Evolutionary conservation across 2,888 invertebrate species (phyloP), one percentile per base, ranked within the genome.

Genomic region (Drosophila meridiana): DNA sequence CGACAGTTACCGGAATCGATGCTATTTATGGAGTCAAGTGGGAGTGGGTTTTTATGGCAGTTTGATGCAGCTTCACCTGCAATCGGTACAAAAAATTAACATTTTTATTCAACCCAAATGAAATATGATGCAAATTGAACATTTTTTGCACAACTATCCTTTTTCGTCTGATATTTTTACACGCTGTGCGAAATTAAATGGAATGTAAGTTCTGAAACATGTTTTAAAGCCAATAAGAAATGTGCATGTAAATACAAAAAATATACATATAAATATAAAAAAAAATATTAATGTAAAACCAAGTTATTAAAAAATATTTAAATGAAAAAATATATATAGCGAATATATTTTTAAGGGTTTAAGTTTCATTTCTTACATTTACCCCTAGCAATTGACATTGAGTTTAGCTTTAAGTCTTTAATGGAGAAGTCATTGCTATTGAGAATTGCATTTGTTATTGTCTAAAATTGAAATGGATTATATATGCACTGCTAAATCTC

Each of bases 21-120:
- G 65, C 58, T 69, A 65, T 69, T 74, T 56, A 62, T 78, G 57
- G 38, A 50, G 28, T 53, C 60, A 55, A 28, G 30, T 36, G 48
- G 36, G 26, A 48, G 48, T 43, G 13, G 30, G 34, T 42, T 66
- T 63, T 68, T 50, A 6, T 59, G 30, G 4, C 4, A 20, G 28
- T 30, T 56, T 32, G 38, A 47, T 57, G 14, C 4, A 42, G 48
- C 9, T 48, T 43, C 2, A 36, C 38, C 20, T 40, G 6, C 3
- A 32, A 47, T 32, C 20, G 34, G 13, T 4, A 14, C 6, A 36
- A 59, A 36, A 38, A 59, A 40, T 13, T n/a, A 4, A 40, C 14
- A 55, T n/a, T 55, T 55, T 28, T n/a, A 38, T 52, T 26, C 26
- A 0, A 6, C 13, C 13, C 28, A 28, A 55, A 55, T 38, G 13